Evolutionary conservation across 2,797 vertebrate species (phyloP), one percentile per base, ranked within the genome.

Genomic region (Melanotaenia nigrans): DNA sequence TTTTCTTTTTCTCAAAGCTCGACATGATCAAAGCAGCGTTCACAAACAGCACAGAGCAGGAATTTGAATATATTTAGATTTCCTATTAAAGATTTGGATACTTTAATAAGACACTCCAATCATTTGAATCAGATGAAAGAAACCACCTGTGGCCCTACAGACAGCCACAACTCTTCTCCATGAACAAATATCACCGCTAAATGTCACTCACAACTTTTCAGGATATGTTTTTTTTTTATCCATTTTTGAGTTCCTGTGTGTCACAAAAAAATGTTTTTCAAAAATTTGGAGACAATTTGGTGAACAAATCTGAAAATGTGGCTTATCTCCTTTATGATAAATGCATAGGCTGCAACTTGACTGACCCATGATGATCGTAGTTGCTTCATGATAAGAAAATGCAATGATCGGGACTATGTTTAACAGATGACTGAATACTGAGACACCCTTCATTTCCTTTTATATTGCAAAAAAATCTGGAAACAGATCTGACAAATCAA

Each of bases 11-110:
- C 9, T n/a, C 25, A 36, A 65, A 68, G 42, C 33, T 24, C 24
- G 22, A 56, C 14, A 35, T 33, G 35, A 70, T 58, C 71, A 63
- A 65, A 63, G 79, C 54, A 47, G 55, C 25, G 10, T 59, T 73
- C 66, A 32, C 54, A 40, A 71, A 32, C 61, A 5, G n/a, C 14
- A 24, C 45, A 7, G 54, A 65, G 42, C 59, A 54, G 58, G 64
- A 72, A 3, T 65, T 40, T 53, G 42, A 38, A 14, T 55, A 40
- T 42, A 32, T 64, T 76, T 70, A 65, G 20, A n/a, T 53, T 72
- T 64, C 28, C 51, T n/a, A n/a, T 33, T 30, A 54, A 58, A 60
- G 64, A 53, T 59, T 38, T 38, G 11, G 16, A 56, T 57, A 24
- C 28, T 47, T 7, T 40, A 30, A 55, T 63, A 54, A 61, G 68